phyloP scores from a whole-genome alignment of 2,113 vertebrate genomes.

The Oreochromis niloticus region DNA sequence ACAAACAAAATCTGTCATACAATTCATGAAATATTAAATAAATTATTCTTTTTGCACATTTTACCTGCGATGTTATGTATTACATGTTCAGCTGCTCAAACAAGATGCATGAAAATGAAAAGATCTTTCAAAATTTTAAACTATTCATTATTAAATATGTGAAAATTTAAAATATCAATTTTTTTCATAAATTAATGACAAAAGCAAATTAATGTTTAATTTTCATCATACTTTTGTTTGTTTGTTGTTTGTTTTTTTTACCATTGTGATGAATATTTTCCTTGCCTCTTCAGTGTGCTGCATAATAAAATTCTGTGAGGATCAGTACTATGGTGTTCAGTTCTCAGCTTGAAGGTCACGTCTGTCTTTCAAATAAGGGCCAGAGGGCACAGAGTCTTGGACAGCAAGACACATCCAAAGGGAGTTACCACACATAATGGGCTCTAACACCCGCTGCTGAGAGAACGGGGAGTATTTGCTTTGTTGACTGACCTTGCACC shows the following conservation, averaged over 20 bases:
- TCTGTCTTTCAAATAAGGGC: conserved; percentile 28
- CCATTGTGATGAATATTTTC: not conserved
- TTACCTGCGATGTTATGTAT: not conserved
- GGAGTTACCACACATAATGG: conserved; percentile 28
- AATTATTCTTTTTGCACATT: not conserved
- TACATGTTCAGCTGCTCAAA: not conserved
- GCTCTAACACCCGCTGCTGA: conserved; percentile 2
- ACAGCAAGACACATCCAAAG: conserved; percentile 28
- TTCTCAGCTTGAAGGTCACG: conserved; percentile 19
- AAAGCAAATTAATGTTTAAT: not conserved
- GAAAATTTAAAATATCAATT: rapidly evolving
- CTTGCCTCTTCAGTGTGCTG: not conserved
- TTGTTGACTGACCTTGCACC: conserved; percentile 46
- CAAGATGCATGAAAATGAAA: not conserved
- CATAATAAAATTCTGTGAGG: not conserved
- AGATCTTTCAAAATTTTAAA: not conserved
- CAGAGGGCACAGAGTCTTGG: conserved; percentile 27
- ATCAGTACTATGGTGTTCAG: not conserved
- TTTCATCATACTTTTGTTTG: not conserved
- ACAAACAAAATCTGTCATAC: not conserved
- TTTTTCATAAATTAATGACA: not conserved
- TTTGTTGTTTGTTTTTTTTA: not conserved
- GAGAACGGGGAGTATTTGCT: conserved; percentile 25
- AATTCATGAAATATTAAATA: not conserved
- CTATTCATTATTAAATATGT: not conserved